phyloP scores from a whole-genome alignment of 2,888 invertebrate genomes.

The Heliconius ethilla region DNA sequence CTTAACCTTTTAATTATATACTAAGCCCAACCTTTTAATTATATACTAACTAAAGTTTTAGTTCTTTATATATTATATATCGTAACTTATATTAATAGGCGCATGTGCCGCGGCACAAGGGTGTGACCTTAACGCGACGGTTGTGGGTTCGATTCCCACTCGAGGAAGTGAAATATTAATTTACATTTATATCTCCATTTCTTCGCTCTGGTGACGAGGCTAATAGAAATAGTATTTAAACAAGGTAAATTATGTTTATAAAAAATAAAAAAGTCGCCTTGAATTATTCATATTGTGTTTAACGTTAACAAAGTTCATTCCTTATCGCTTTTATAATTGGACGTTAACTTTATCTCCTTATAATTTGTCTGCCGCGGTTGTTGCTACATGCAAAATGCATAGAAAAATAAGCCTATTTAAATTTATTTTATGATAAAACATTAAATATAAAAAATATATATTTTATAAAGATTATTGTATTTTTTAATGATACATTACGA shows the following conservation, averaged over 20 bases:
- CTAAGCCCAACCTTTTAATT: neutral
- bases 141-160: too few relatives aligned
- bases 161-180: too few relatives aligned
- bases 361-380: neutral
- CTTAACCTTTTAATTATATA: conserved; percentile 6
- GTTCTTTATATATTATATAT: too few relatives aligned
- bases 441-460: too few relatives aligned
- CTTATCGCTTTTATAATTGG: conserved; percentile 19
- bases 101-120: too few relatives aligned
- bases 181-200: too few relatives aligned
- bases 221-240: too few relatives aligned
- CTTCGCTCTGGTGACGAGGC: too few relatives aligned
- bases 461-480: too few relatives aligned
- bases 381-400: neutral
- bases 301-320: conserved; percentile 15
- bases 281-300: conserved; percentile 13
- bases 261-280: neutral
- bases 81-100: too few relatives aligned
- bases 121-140: too few relatives aligned
- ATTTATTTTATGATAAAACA: neutral
- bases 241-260: neutral
- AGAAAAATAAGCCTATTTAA: neutral
- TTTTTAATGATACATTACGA: too few relatives aligned
- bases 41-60: neutral
- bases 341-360: neutral